These are phyloP conservation scores for Lateolabrax maculatus DNA, from an alignment of 2,797 vertebrate species.

Conservation along the genomic window DNA sequence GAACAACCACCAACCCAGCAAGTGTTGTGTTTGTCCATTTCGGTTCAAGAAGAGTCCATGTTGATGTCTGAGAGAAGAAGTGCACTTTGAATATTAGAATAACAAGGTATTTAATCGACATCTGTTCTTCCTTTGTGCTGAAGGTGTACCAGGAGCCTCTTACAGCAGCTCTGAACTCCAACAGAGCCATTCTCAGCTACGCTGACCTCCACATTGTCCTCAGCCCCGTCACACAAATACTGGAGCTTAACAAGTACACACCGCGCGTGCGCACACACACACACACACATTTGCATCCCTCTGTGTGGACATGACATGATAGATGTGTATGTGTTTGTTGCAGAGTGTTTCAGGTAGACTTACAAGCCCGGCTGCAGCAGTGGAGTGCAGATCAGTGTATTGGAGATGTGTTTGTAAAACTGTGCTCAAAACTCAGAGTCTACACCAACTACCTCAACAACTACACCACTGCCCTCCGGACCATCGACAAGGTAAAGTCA, in stretches of 20 bases:
- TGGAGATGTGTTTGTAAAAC: conserved; percentile 85
- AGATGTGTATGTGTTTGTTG: background rate
- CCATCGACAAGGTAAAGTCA: conserved; percentile 86
- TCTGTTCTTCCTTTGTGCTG: background rate
- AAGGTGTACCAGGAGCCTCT: conserved; percentile 85
- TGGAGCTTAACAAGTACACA: conserved; percentile 85
- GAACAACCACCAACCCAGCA: background rate
- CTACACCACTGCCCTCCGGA: conserved; percentile 85
- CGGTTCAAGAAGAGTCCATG: background rate
- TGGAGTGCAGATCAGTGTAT: conserved; percentile 87
- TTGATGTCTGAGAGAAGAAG: background rate
- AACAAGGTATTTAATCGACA: background rate
- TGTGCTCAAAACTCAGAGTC: conserved; percentile 83
- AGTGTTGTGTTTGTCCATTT: background rate
- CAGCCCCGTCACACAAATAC: conserved; percentile 80
- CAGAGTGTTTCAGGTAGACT: conserved; percentile 82
- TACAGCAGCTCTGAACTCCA: conserved; percentile 87
- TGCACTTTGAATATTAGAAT: background rate
- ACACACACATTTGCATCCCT: background rate
- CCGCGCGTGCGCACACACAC: background rate
- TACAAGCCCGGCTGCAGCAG: conserved; percentile 82
- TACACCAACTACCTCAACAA: conserved; percentile 91
- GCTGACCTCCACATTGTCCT: conserved; percentile 85
- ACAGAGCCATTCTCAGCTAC: conserved; percentile 87
- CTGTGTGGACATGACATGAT: background rate